Conservation (phyloP, 2,888 invertebrate species). For the Lycophotia porphyrea region DNA sequence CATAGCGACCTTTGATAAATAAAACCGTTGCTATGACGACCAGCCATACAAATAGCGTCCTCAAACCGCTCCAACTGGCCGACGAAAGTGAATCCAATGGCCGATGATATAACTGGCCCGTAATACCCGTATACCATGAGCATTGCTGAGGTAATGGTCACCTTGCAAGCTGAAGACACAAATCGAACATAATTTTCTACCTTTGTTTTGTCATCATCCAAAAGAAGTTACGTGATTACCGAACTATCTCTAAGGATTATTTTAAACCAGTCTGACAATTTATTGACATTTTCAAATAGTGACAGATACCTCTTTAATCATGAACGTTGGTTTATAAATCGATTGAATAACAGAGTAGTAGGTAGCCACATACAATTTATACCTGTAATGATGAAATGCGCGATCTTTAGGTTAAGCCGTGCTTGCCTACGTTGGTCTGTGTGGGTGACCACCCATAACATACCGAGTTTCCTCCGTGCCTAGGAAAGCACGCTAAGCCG, state of each 20-base stretch:
- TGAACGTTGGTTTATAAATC: not conserved
- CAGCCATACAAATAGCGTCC: conserved; percentile 69
- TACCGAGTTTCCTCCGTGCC: too few species aligned
- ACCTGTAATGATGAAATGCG: not conserved
- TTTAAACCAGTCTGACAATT: conserved; percentile 3
- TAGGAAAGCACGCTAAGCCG: too few species aligned
- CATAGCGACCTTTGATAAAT: conserved; percentile 40
- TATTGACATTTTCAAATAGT: conserved; percentile 21
- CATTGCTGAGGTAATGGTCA: conserved; percentile 15
- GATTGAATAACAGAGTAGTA: not conserved
- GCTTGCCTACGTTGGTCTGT: too few species aligned
- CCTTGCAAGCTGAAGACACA: not conserved
- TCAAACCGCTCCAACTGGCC: conserved; percentile 42
- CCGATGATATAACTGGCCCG: conserved; percentile 65
- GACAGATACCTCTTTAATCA: not conserved
- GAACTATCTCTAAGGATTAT: not conserved
- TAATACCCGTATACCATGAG: conserved; percentile 49
- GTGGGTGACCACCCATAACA: too few species aligned
- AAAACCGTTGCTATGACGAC: conserved; percentile 51
- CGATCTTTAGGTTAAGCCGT: too few species aligned
- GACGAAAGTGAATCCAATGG: conserved; percentile 74
- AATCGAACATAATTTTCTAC: not conserved
- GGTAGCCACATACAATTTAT: not conserved
- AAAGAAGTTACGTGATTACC: conserved; percentile 2
- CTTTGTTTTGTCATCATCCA: not conserved